Evolutionary conservation across 2,888 invertebrate species (phyloP).

Genomic region (Ariolimax columbianus): DNA sequence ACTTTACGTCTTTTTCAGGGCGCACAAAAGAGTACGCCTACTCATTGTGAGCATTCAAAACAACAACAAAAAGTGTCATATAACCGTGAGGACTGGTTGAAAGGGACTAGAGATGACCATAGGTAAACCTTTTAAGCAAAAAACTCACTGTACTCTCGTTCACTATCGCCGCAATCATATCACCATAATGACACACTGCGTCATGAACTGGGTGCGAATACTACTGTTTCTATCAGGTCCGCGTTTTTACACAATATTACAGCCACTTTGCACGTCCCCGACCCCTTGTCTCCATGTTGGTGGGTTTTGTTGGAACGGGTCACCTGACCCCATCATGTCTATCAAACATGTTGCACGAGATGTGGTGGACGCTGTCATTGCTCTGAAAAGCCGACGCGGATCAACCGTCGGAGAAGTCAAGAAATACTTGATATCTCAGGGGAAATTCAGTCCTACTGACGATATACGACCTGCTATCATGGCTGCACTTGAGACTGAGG

Average conservation of each 20-base stretch:
- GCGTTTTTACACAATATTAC: too few relatives aligned
- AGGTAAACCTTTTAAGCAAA: too few relatives aligned
- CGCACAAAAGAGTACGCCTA: too few relatives aligned
- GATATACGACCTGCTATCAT: constrained; percentile 36
- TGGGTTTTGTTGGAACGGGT: not conserved
- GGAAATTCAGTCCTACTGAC: not conserved
- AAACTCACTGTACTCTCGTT: too few relatives aligned
- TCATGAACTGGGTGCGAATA: too few relatives aligned
- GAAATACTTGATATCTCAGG: constrained; percentile 28
- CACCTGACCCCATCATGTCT: not conserved
- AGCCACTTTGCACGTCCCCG: not conserved
- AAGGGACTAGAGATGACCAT: too few relatives aligned
- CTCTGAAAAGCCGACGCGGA: constrained; percentile 12
- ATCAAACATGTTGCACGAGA: not conserved
- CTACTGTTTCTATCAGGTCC: constrained; percentile 6
- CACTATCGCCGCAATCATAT: too few relatives aligned
- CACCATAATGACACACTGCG: too few relatives aligned
- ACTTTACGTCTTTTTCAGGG: too few relatives aligned
- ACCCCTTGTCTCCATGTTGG: not conserved
- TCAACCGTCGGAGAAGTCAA: constrained; percentile 18
- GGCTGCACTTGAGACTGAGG: constrained; percentile 30
- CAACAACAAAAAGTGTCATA: too few relatives aligned
- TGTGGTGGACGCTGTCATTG: constrained; percentile 30
- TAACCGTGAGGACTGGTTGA: too few relatives aligned
- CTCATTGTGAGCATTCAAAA: too few relatives aligned